Evolutionary conservation across 2,888 invertebrate genomes (phyloP).

Genomic region (Galeruca laticollis): DNA sequence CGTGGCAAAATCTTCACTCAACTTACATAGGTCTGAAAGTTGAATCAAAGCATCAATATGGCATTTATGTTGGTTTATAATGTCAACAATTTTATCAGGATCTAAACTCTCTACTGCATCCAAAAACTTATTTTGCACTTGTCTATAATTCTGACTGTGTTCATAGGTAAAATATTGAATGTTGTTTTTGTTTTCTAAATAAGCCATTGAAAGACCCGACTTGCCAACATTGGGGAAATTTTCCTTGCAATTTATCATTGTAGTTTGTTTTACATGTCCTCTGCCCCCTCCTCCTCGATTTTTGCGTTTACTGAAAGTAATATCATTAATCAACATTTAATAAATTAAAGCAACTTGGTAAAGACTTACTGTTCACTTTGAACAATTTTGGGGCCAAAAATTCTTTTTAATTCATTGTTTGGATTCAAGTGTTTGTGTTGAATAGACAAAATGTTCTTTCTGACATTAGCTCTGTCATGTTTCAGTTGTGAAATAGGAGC

Average conservation of each 20-base stretch:
- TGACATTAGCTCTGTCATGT: constrained; percentile 56
- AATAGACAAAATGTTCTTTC: constrained; percentile 72
- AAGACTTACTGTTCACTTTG: constrained; percentile 71
- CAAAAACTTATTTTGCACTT: constrained; percentile 80
- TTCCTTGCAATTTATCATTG: constrained; percentile 78
- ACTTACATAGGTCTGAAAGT: constrained; percentile 82
- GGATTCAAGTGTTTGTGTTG: constrained; percentile 82
- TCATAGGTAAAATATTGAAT: constrained; percentile 79
- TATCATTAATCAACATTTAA: neutral
- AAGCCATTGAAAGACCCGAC: constrained; percentile 79
- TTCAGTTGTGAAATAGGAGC: constrained; percentile 38
- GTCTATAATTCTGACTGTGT: constrained; percentile 80
- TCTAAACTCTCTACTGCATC: constrained; percentile 83
- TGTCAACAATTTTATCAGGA: constrained; percentile 81
- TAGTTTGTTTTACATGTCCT: constrained; percentile 73
- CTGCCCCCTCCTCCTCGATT: constrained; percentile 69
- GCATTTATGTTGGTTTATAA: constrained; percentile 81
- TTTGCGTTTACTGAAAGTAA: constrained; percentile 68
- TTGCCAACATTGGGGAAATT: constrained; percentile 80
- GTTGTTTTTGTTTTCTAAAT: constrained; percentile 70
- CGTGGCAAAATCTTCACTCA: constrained; percentile 83
- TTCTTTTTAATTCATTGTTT: constrained; percentile 83
- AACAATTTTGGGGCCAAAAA: constrained; percentile 84
- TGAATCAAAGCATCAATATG: constrained; percentile 86
- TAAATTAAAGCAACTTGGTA: neutral